Conservation (phyloP, 2,113 vertebrate genomes). For the Odontesthes bonariensis region DNA sequence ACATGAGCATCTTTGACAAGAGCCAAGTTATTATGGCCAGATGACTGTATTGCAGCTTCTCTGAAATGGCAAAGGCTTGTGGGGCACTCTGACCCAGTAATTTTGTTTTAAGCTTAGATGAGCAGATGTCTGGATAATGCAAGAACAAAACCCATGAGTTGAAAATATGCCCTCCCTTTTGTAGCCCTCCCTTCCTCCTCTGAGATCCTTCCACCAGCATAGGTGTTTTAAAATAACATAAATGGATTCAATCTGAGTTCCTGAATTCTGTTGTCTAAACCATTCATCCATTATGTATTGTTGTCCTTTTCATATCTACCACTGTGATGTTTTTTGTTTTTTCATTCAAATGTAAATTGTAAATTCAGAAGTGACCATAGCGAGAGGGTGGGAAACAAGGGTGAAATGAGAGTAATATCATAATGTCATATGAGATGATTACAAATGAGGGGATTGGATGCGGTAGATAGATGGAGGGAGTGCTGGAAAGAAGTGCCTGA, state of each 20-base stretch:
- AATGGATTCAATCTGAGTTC: not conserved
- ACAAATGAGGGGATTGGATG: slow-evolving; percentile 29
- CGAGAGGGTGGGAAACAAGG: slow-evolving; percentile 1
- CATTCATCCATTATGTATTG: not conserved
- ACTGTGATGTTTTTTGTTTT: not conserved
- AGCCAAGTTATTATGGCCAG: not conserved
- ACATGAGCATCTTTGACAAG: not conserved
- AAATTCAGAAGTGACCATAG: not conserved
- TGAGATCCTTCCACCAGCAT: too few species aligned
- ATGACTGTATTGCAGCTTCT: not conserved
- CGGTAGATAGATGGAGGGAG: slow-evolving; percentile 19
- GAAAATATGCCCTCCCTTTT: not conserved
- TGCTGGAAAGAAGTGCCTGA: not conserved
- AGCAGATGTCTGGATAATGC: not conserved
- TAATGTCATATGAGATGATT: slow-evolving; percentile 49
- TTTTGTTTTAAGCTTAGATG: not conserved
- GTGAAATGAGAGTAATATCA: slow-evolving; percentile 20
- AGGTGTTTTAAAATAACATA: not conserved
- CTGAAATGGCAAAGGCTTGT: slow-evolving; percentile 1
- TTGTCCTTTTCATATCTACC: not conserved
- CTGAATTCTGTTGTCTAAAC: not conserved
- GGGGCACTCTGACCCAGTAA: not conserved
- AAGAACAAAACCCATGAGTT: not conserved
- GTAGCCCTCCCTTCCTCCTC: too few species aligned
- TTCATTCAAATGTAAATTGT: too few species aligned